Percentiles rank a stretch among this genome's conserved stretches.
Conservation (phyloP, 2,113 vertebrate species). For the Tenebrosternarchus preto region DNA sequence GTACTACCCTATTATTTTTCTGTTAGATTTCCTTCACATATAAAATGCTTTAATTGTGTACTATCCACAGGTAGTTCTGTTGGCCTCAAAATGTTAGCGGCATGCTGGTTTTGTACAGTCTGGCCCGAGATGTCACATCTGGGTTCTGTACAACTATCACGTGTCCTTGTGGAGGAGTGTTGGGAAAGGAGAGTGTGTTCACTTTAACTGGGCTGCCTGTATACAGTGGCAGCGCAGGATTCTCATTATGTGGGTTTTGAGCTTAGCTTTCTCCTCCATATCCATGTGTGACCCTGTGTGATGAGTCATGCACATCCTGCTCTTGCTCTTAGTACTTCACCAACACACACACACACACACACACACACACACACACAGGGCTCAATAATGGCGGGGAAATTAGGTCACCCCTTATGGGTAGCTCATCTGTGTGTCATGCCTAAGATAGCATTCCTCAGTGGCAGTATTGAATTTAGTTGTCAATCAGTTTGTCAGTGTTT, state of each 20-base stretch:
- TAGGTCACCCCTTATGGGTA: neutral
- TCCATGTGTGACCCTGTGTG: neutral
- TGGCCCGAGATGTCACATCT: neutral
- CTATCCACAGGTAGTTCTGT: neutral
- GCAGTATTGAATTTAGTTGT: neutral
- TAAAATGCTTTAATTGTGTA: neutral
- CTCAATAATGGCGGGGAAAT: conserved; percentile 4
- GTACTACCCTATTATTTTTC: no score
- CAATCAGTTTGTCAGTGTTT: neutral
- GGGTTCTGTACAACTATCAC: neutral
- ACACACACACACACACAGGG: neutral
- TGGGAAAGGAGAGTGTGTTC: neutral
- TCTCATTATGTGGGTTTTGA: conserved; percentile 24
- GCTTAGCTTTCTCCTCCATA: conserved; percentile 11
- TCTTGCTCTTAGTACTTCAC: no score
- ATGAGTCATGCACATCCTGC: conserved; percentile 25
- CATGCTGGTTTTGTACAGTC: neutral
- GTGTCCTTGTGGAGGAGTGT: neutral
- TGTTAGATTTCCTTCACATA: neutral
- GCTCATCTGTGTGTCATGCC: neutral
- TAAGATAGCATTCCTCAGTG: conserved; percentile 1
- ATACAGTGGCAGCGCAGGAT: neutral
- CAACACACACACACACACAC: neutral
- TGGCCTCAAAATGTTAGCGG: neutral
- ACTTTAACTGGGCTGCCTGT: neutral